These are phyloP conservation scores for Caiman crocodilus DNA, from an alignment of 2,797 vertebrate species.

Conservation along the genomic window DNA sequence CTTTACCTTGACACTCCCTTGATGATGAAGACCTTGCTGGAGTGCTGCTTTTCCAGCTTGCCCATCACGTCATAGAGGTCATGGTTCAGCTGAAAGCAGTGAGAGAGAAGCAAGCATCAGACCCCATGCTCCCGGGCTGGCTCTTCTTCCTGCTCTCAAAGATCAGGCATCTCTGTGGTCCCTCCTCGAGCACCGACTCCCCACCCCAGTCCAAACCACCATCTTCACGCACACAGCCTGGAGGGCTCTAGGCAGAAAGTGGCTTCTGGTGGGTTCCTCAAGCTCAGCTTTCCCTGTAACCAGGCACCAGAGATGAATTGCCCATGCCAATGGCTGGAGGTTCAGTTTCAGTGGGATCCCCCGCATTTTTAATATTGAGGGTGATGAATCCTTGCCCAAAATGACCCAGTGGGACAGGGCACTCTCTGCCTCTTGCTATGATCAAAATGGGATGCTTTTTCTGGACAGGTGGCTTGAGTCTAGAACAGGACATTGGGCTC, in stretches of 20 bases:
- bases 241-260: not conserved
- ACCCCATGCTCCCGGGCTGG: not conserved
- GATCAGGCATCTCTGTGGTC: not conserved
- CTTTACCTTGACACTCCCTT: conserved; percentile 89
- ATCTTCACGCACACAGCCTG: not conserved
- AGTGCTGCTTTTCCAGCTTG: conserved; percentile 92
- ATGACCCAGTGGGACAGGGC: not conserved
- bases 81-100: conserved; percentile 85
- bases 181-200: not conserved
- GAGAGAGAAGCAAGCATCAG: not conserved
- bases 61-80: conserved; percentile 91
- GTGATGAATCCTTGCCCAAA: not conserved
- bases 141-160: not conserved
- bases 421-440: not conserved
- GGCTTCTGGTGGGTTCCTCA: not conserved
- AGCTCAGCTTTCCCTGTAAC: not conserved
- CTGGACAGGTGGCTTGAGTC: not conserved
- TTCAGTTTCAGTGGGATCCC: not conserved
- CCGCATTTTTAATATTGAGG: not conserved
- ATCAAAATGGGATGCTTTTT: not conserved
- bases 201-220: not conserved
- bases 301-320: not conserved
- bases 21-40: conserved; percentile 90
- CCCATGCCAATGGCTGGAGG: not conserved
- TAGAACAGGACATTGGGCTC: not conserved